Evolutionary conservation across 2,113 vertebrate species (phyloP).

Genomic region (Panurus biarmicus): DNA sequence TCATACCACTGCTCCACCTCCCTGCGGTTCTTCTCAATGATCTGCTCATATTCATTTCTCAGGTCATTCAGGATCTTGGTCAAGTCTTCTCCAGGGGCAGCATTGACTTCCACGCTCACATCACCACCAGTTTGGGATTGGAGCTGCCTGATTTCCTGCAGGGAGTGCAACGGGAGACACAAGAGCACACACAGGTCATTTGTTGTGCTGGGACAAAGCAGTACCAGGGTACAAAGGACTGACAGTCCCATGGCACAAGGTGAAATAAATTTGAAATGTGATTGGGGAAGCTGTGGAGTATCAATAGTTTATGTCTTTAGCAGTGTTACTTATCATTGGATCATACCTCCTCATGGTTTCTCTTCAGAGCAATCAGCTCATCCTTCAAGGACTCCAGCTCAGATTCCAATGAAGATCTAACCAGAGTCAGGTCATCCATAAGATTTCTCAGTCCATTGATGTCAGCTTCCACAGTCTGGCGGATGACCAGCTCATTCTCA

Average conservation of each 20-base stretch:
- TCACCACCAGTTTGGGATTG: constrained; percentile 35
- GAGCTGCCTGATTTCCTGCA: constrained; percentile 52
- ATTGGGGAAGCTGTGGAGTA: too few species aligned
- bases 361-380: constrained; percentile 57
- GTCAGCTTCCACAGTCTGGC: constrained; percentile 51
- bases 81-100: constrained; percentile 51
- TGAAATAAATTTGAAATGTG: background rate
- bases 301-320: background rate
- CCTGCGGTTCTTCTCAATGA: constrained; percentile 73
- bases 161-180: background rate
- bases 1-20: constrained; percentile 83
- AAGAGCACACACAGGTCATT: background rate
- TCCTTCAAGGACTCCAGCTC: constrained; percentile 8
- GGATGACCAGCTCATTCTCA: constrained; percentile 53
- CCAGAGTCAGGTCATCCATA: constrained; percentile 56
- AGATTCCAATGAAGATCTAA: background rate
- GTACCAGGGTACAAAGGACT: background rate
- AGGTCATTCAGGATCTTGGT: constrained; percentile 59
- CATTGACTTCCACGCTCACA: constrained; percentile 66
- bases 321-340: rapidly evolving
- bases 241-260: background rate
- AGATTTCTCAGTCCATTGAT: constrained; percentile 52
- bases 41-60: constrained; percentile 74
- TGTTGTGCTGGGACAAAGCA: background rate
- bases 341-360: constrained; percentile 65